Evolutionary conservation across 1,140 invertebrate genomes (phyloP).

Genomic region (Achatina immaculata): DNA sequence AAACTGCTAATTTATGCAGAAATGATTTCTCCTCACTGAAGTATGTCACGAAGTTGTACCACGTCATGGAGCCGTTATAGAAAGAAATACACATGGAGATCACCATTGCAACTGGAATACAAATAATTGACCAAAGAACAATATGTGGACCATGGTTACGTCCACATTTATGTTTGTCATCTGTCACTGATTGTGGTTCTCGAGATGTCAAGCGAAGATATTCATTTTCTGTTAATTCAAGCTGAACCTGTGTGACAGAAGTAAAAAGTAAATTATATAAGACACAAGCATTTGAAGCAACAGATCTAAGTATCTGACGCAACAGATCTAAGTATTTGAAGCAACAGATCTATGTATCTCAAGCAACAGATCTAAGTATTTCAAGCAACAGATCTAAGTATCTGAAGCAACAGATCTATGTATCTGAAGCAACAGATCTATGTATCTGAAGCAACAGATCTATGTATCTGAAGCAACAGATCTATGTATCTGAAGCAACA

Average conservation of each 20-base stretch:
- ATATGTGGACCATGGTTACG: slow-evolving; percentile 78
- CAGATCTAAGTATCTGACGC: too few relatives aligned
- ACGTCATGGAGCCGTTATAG: slow-evolving; percentile 82
- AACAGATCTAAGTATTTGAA: too few relatives aligned
- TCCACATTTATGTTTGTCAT: slow-evolving; percentile 72
- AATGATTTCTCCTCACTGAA: slow-evolving; percentile 79
- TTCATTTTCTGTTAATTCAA: slow-evolving; percentile 76
- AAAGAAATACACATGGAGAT: slow-evolving; percentile 79
- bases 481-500: too few relatives aligned
- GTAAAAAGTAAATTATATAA: too few relatives aligned
- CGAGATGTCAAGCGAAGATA: slow-evolving; percentile 79
- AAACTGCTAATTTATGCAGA: slow-evolving; percentile 73
- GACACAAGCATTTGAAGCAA: too few relatives aligned
- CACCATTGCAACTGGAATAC: slow-evolving; percentile 78
- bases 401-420: too few relatives aligned
- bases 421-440: too few relatives aligned
- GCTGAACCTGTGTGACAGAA: slow-evolving; percentile 73
- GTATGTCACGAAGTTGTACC: slow-evolving; percentile 83
- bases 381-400: too few relatives aligned
- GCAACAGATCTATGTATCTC: too few relatives aligned
- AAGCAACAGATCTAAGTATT: too few relatives aligned
- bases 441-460: too few relatives aligned
- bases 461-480: too few relatives aligned
- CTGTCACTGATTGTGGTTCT: slow-evolving; percentile 71
- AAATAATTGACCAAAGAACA: slow-evolving; percentile 77